phyloP scores from a whole-genome alignment of 2,113 vertebrate genomes.

The Nycticryphes semicollaris region DNA sequence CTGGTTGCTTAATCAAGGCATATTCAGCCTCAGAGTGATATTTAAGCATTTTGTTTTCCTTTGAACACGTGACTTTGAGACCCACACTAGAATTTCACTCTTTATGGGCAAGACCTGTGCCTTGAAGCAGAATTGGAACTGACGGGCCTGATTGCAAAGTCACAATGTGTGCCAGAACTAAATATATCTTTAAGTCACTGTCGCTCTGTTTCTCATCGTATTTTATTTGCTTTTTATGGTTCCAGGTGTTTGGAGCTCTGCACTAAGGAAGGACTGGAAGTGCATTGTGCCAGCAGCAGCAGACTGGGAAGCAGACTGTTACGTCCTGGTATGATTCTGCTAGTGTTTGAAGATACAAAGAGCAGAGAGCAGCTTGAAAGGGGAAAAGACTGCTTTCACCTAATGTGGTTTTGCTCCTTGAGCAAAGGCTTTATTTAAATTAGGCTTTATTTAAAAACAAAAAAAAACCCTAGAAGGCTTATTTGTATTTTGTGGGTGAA shows the following conservation, averaged over 20 bases:
- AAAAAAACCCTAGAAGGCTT: background rate
- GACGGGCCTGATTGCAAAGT: background rate
- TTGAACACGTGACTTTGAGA: background rate
- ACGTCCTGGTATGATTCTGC: background rate
- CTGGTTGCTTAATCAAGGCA: background rate
- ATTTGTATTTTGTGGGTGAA: background rate
- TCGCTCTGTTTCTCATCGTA: background rate
- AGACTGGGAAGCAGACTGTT: background rate
- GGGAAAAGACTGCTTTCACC: background rate
- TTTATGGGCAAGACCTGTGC: fast-evolving
- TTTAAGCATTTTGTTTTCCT: background rate
- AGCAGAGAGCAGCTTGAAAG: background rate
- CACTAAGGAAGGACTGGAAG: background rate
- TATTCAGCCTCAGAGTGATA: background rate
- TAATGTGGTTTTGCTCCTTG: background rate
- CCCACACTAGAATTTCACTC: background rate
- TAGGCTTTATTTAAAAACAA: background rate
- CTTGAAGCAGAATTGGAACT: background rate
- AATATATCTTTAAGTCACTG: background rate
- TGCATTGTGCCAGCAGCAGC: background rate
- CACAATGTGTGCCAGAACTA: background rate
- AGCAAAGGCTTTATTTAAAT: too few species aligned
- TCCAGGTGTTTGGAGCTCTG: background rate
- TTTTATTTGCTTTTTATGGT: background rate
- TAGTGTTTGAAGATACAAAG: background rate